These are phyloP conservation scores for Sphinx pinastri DNA, from an alignment of 2,888 invertebrate genomes.

Conservation along the genomic window DNA sequence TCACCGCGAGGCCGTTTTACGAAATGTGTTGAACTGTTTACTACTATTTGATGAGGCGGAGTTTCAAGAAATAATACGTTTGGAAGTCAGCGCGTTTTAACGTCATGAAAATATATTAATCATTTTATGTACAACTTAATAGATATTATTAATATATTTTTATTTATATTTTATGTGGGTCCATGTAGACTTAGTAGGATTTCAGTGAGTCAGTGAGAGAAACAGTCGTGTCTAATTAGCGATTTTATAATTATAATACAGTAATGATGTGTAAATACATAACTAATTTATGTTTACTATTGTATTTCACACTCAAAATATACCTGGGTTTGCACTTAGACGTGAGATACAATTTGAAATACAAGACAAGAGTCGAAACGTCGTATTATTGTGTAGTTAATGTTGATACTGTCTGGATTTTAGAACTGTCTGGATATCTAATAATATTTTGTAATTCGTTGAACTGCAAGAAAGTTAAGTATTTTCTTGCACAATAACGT, in stretches of 20 bases:
- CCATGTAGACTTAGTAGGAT: not conserved
- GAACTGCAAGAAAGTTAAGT: not conserved
- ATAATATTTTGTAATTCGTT: not conserved
- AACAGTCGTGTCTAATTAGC: not conserved
- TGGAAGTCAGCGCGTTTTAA: conserved; percentile 3
- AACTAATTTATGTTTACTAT: too few species aligned
- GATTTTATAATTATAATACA: too few species aligned
- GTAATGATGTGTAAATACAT: too few species aligned
- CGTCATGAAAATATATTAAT: conserved; percentile 1
- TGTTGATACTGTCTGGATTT: not conserved
- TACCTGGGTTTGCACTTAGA: too few species aligned
- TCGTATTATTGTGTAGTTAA: not conserved
- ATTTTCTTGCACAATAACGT: not conserved
- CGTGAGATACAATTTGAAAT: not conserved
- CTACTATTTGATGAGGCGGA: conserved; percentile 15
- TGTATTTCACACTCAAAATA: too few species aligned
- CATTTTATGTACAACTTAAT: conserved; percentile 12
- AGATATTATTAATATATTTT: not conserved
- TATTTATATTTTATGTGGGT: not conserved
- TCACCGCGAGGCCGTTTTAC: conserved; percentile 5
- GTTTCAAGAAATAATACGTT: conserved; percentile 4
- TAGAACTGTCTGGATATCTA: not conserved
- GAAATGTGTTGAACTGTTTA: conserved; percentile 12
- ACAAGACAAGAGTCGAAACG: not conserved
- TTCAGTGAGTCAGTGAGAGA: not conserved